phyloP scores from a whole-genome alignment of 23 tunicate genomes.

The Ascidia mentula region DNA sequence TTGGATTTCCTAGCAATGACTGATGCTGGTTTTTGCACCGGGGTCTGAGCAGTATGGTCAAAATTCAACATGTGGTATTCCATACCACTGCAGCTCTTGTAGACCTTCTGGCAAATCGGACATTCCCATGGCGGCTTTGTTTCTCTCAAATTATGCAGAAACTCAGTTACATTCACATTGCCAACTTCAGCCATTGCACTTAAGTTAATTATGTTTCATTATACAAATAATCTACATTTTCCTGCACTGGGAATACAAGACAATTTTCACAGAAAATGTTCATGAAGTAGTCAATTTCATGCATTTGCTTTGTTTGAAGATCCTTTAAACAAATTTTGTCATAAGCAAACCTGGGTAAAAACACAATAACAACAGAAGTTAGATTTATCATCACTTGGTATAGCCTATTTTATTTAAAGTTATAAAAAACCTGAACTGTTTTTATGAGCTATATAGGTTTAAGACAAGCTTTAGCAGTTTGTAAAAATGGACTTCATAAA shows the following conservation, averaged over 20 bases:
- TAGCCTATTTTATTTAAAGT: no score
- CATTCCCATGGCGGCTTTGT: conserved; percentile 91
- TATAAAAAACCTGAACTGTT: no score
- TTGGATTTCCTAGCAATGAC: conserved; percentile 32
- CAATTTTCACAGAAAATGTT: no score
- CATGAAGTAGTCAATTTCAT: no score
- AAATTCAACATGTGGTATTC: conserved; percentile 72
- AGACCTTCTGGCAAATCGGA: conserved; percentile 72
- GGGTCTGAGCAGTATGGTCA: conserved; percentile 50
- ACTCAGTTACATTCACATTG: conserved; percentile 37
- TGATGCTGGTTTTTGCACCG: conserved; percentile 39
- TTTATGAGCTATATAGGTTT: no score
- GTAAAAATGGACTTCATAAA: no score
- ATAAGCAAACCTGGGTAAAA: no score
- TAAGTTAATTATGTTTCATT: not conserved
- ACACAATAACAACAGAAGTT: no score
- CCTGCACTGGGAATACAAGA: not conserved
- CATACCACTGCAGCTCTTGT: conserved; percentile 70
- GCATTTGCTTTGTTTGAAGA: no score
- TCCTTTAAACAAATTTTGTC: no score
- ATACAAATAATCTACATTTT: not conserved
- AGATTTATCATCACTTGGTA: no score
- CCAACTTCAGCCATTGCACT: conserved; percentile 17
- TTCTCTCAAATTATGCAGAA: conserved; percentile 44
- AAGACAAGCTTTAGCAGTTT: no score